A percentile compares a stretch with the other conserved stretches of the same genome.
These are phyloP conservation scores for Dusona sp. DNA, from an alignment of 2,888 invertebrate species.

Conservation along the genomic window DNA sequence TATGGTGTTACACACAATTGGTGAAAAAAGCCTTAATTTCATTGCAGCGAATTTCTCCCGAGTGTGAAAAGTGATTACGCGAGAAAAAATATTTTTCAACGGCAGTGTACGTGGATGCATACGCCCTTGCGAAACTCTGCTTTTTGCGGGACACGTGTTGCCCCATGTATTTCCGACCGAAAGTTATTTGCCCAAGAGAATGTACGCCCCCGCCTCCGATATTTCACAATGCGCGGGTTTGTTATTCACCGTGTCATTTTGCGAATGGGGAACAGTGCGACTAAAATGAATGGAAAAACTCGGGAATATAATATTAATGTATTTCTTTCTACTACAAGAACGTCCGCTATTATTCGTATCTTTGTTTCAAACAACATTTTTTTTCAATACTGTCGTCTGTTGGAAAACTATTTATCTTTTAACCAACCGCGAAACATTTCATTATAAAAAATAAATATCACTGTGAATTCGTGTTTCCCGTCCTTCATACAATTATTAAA, in stretches of 20 bases:
- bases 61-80: not conserved
- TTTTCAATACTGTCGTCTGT: not conserved
- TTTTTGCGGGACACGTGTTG: conserved; percentile 82
- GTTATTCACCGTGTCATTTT: conserved; percentile 15
- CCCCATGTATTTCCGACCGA: conserved; percentile 78
- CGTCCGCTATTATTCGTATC: not conserved
- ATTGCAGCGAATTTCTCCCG: not conserved
- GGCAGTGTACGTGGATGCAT: conserved; percentile 17
- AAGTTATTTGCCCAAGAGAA: conserved; percentile 80
- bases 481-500: not conserved
- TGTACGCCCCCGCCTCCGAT: conserved; percentile 49
- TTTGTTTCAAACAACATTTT: conserved; percentile 6
- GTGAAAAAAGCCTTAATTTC: not conserved
- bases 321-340: not conserved
- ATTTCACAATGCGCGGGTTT: conserved; percentile 67
- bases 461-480: not conserved
- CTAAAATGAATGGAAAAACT: conserved; percentile 17
- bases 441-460: not conserved
- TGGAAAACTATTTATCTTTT: conserved; percentile 6
- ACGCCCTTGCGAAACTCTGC: conserved; percentile 74
- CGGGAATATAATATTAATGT: conserved; percentile 7
- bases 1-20: not conserved
- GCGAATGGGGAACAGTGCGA: not conserved
- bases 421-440: not conserved
- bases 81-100: conserved; percentile 14